Conservation (phyloP, 1,140 invertebrate genomes). For the Aphaenogaster rudis region DNA sequence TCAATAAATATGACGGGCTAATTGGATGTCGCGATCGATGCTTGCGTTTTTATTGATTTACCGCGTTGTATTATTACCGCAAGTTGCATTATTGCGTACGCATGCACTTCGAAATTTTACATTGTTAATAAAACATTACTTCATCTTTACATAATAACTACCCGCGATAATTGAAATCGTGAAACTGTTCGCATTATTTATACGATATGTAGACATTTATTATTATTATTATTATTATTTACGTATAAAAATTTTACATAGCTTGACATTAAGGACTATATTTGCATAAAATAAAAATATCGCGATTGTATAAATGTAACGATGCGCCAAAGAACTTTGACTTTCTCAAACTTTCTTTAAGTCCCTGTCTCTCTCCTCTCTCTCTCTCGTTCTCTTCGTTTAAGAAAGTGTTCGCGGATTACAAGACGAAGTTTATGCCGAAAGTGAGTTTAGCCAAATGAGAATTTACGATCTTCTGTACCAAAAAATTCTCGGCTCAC, state of each 20-base stretch:
- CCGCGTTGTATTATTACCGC: not conserved
- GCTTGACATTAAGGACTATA: not conserved
- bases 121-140: not conserved
- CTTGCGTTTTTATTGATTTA: slow-evolving; percentile 12
- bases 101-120: not conserved
- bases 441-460: slow-evolving; percentile 60
- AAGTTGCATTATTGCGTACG: not conserved
- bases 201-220: not conserved
- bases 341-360: not conserved
- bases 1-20: slow-evolving; percentile 27
- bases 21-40: slow-evolving; percentile 20
- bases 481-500: slow-evolving; percentile 41
- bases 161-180: slow-evolving; percentile 19
- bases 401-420: slow-evolving; percentile 48
- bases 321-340: not conserved
- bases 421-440: slow-evolving; percentile 48
- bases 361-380: not conserved
- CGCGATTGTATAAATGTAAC: not conserved
- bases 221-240: no score
- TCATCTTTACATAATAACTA: not conserved
- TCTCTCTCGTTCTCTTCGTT: not conserved
- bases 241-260: not conserved
- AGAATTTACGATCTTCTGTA: slow-evolving; percentile 63
- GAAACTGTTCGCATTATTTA: not conserved
- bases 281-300: not conserved